Conservation (phyloP, 2,113 vertebrate species). For the Crotophaga sulcirostris region DNA sequence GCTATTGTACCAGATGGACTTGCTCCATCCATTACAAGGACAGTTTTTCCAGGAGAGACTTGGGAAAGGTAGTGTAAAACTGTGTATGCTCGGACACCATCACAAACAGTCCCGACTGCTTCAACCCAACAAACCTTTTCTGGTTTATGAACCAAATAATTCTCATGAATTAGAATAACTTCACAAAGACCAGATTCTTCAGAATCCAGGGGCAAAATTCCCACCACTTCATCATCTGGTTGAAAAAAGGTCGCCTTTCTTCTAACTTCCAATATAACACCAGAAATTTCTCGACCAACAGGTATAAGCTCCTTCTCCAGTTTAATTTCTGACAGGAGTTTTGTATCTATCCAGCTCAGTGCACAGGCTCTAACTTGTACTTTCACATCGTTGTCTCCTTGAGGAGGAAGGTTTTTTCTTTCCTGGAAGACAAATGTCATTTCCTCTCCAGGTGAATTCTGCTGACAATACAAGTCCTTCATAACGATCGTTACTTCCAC, state of each 20-base stretch:
- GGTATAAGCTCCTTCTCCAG: slow-evolving; percentile 82
- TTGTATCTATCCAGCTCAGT: slow-evolving; percentile 86
- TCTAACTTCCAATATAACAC: slow-evolving; percentile 90
- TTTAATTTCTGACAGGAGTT: slow-evolving; percentile 86
- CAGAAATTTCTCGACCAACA: slow-evolving; percentile 91
- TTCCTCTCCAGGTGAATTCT: slow-evolving; percentile 73
- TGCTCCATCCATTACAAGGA: slow-evolving; percentile 91
- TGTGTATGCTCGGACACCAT: slow-evolving; percentile 87
- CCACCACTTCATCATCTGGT: slow-evolving; percentile 90
- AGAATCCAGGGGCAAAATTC: slow-evolving; percentile 90
- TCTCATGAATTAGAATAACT: slow-evolving; percentile 83
- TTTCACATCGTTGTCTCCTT: slow-evolving; percentile 83
- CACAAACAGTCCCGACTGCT: slow-evolving; percentile 83
- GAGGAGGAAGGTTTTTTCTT: slow-evolving; percentile 68
- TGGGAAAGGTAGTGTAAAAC: slow-evolving; percentile 89
- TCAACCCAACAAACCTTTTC: slow-evolving; percentile 85
- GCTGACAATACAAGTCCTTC: slow-evolving; percentile 85
- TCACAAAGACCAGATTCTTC: slow-evolving; percentile 89
- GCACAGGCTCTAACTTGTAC: slow-evolving; percentile 93
- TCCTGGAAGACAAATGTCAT: slow-evolving; percentile 83
- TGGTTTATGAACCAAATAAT: slow-evolving; percentile 89
- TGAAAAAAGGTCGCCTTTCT: slow-evolving; percentile 91
- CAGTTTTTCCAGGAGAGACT: slow-evolving; percentile 81
- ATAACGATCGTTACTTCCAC: slow-evolving; percentile 74
- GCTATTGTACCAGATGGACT: slow-evolving; percentile 89